Evolutionary conservation across 2,113 vertebrate species (phyloP), one percentile per base, ranked within the genome.

Genomic region (Charina bottae): DNA sequence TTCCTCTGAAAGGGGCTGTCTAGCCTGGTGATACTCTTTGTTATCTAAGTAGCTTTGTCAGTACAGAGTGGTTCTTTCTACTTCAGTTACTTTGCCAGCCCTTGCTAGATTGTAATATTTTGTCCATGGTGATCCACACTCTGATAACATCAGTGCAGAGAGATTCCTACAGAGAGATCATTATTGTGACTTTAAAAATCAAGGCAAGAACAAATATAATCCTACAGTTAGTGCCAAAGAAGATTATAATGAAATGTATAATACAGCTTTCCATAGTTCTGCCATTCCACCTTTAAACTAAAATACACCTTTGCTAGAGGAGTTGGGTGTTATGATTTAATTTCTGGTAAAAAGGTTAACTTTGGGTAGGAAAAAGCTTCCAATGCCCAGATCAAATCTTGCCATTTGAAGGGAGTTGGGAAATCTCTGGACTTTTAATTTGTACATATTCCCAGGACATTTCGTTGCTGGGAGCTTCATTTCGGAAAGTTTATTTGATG

Each of bases 341-440:
- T 54, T 23, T 90, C n/a, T 83, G n/a, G 33, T 42, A 11, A 37
- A 46, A 78, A 42, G 72, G 72, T 21, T 78, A 78, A 19, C 72
- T 21, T 42, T 21, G 33, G 37, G 24, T 26, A 49, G 11, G 5
- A 86, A 84, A 91, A 54, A 55, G 28, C 21, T 60, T 85, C 24
- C 13, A 49, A n/a, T 15, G 17, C 59, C 58, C 26, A 90, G 55
- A 90, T 84, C 78, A 84, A 46, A 26, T 26, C 54, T 59, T 83
- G 55, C 3, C 56, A 85, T 54, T 64, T 86, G 33, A 56, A 37
- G n/a, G 37, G 72, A 46, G 12, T 83, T 42, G 58, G 26, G 37
- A n/a, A 33, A 21, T 92, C 55, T 64, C 86, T 60, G 17, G 55
- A 88, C 72, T 37, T 92, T 92, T 83, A 88, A 88, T 46, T 26